phyloP scores from a whole-genome alignment of 2,888 invertebrate genomes.

The Sminthurides aquaticus region DNA sequence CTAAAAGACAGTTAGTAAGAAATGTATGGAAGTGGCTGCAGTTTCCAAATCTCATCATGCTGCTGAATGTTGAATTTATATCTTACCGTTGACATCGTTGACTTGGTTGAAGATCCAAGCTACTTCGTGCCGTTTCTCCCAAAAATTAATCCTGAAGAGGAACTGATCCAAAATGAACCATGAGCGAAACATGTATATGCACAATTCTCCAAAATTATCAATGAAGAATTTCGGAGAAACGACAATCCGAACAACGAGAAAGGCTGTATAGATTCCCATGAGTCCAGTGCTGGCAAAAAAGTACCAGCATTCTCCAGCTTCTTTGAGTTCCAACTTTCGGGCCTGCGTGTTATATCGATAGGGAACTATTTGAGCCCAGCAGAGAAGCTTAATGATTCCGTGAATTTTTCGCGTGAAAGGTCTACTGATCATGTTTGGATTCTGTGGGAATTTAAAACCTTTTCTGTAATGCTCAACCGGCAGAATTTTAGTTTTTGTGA shows the following conservation, averaged over 20 bases:
- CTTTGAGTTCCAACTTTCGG: background rate
- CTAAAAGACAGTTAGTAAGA: background rate
- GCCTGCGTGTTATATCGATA: background rate
- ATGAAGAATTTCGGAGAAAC: background rate
- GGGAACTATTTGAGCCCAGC: background rate
- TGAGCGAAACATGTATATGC: constrained; percentile 1
- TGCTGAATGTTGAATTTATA: too few relatives aligned
- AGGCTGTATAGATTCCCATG: background rate
- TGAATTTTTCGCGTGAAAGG: background rate
- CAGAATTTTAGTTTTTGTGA: too few relatives aligned
- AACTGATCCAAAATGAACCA: constrained; percentile 3
- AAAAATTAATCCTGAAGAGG: background rate
- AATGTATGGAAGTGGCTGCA: too few relatives aligned
- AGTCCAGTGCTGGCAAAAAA: background rate
- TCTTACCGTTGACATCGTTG: constrained; percentile 4
- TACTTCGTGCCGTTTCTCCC: background rate
- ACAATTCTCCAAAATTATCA: constrained; percentile 1
- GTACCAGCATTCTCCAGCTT: background rate
- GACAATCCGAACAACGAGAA: background rate
- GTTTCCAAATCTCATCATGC: too few relatives aligned
- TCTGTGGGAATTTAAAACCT: too few relatives aligned
- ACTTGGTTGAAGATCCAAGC: constrained; percentile 16
- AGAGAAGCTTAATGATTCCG: background rate
- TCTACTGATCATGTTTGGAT: background rate
- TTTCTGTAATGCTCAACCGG: too few relatives aligned